Conservation (phyloP, 2,888 invertebrate genomes). For the Zaprionus obscuricornis region DNA sequence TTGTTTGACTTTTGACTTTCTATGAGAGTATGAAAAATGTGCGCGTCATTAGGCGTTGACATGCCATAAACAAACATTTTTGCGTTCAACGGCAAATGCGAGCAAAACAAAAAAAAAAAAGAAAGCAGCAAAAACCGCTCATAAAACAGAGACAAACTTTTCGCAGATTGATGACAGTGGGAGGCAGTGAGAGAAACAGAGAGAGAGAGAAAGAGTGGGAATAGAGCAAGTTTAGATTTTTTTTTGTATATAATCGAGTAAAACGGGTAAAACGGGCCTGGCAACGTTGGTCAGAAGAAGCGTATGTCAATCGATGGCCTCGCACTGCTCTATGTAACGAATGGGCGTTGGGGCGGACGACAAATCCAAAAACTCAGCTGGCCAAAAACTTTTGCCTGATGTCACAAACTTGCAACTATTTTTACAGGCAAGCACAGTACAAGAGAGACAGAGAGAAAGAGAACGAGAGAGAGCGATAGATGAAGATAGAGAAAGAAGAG, state of each 20-base stretch:
- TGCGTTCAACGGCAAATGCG: constrained; percentile 28
- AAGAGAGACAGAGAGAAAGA: not conserved
- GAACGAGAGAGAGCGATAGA: not conserved
- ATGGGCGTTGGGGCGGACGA: constrained; percentile 19
- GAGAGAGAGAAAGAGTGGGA: no score
- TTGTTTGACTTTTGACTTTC: no score
- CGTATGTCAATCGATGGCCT: constrained; percentile 58
- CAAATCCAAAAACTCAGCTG: constrained; percentile 25
- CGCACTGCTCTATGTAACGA: constrained; percentile 26
- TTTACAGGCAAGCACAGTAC: constrained; percentile 38
- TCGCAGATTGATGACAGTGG: constrained; percentile 68
- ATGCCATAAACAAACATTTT: constrained; percentile 75
- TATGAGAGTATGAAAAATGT: constrained; percentile 73
- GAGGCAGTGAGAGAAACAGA: constrained; percentile 18
- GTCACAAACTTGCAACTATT: constrained; percentile 72
- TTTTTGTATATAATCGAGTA: no score
- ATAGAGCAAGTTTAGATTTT: no score
- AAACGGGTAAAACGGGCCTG: no score
- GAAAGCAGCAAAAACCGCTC: constrained; percentile 43
- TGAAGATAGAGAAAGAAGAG: not conserved
- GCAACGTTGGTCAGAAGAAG: constrained; percentile 19
- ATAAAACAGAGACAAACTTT: constrained; percentile 60
- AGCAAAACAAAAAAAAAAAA: constrained; percentile 10
- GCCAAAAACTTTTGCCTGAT: constrained; percentile 59
- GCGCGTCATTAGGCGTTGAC: constrained; percentile 78